Evolutionary conservation across 1,140 invertebrate species (phyloP), one percentile per base, ranked within the genome.

Genomic region (Melanaphis sacchari): DNA sequence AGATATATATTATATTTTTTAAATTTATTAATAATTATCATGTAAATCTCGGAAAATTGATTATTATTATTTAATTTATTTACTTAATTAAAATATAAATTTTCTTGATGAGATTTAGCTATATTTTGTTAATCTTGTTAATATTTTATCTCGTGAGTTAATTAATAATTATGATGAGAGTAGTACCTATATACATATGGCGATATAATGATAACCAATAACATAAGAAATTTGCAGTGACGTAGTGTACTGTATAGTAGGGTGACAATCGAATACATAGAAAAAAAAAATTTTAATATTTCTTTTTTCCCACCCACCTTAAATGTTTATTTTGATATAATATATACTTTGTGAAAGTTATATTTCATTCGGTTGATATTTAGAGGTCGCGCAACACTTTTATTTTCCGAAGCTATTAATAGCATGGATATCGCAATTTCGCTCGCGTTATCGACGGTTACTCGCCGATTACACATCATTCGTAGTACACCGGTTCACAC

Each of bases 331-430:
- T 41, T 41, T 41, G 41, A 41, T 41, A 41, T 41, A 41, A 76
- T n/a, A 76, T n/a, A 36, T 76, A 76, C 9, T 76, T 76, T 76
- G 2, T 36, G 36, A 76, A 76, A 76, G 36, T n/a, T 36, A 76
- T 76, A 76, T 76, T 36, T 76, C 66, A 76, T 76, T 36, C 66
- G 66, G 66, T 76, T 76, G 36, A 76, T 9, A 76, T 76, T 76
- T 76, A 76, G 66, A 76, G 66, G 66, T 76, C 66, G 66, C 66
- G 66, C 66, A 76, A 76, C 66, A 36, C 66, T 36, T 66, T n/a
- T 54, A 54, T 54, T 54, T 54, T 54, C 52, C 52, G 52, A 54
- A 24, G 52, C 52, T 54, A 54, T 54, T 54, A 54, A 54, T 54
- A 54, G 52, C 52, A 54, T 54, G 5, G 52, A 54, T 54, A 54